Evolutionary conservation across 2,797 vertebrate genomes (phyloP).

Genomic region (Cossypha dichroa): DNA sequence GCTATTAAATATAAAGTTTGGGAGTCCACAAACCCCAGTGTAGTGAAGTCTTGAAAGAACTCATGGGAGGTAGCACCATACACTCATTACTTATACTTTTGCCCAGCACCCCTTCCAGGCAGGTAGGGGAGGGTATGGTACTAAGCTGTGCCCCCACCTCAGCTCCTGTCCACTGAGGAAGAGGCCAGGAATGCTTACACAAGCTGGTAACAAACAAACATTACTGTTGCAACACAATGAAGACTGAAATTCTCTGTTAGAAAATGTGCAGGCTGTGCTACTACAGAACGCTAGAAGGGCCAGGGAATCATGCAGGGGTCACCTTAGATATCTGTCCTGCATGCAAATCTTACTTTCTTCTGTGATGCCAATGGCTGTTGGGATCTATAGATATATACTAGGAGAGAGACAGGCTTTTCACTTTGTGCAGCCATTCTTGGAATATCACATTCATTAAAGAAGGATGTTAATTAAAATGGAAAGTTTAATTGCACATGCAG

Average conservation of each 20-base stretch:
- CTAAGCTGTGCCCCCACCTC: not conserved
- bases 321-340: fast-evolving
- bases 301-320: not conserved
- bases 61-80: not conserved
- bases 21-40: not conserved
- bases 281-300: not conserved
- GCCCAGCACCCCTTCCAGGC: not conserved
- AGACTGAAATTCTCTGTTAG: not conserved
- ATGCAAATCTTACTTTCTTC: not conserved
- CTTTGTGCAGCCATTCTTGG: not conserved
- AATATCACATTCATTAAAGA: not conserved
- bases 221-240: not conserved
- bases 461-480: not conserved
- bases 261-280: not conserved
- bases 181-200: not conserved
- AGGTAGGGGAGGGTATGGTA: not conserved
- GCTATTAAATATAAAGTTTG: not conserved
- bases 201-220: not conserved
- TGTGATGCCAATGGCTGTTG: not conserved
- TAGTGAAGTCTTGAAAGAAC: not conserved
- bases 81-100: not conserved
- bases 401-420: not conserved
- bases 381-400: not conserved
- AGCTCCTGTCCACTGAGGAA: not conserved
- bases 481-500: not conserved